Base-by-base conservation (phyloP, 2,888 invertebrate genomes). In the Microplitis deprimator region DNA sequence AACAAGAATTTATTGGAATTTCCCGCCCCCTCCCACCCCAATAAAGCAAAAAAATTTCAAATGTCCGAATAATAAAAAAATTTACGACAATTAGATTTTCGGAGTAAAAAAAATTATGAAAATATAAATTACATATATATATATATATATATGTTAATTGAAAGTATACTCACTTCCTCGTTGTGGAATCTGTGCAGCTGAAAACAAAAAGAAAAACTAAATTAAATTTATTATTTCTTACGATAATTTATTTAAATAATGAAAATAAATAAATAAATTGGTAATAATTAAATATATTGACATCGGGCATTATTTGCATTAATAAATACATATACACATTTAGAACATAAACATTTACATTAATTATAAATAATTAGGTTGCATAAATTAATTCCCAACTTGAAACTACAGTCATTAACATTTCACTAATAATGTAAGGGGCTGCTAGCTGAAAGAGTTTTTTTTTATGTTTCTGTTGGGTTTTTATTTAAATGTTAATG, bases 151-250 rank as follows among this genome's bases (percentile, higher is more conserved):
- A 20, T 20, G 1, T 2, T 29, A 29, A 29, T 29, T 29, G 29
- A 29, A 29, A 29, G 29, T 29, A 29, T 93, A 95, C 95, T 95
- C 92, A 95, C 95, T 95, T 94, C 94, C 95, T 93, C 95, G 94
- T 93, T 95, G 95, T 90, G 95, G 95, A 90, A 95, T 95, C 94
- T 95, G 95, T 91, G 95, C 95, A 94, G 95, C 95, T 95, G 94
- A 85, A 95, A 92, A 92, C 92, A 92, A 90, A 91, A 90, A 88
- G 85, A 88, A 85, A 85, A 79, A 81, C 78, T 76, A 68, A 80
- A 50, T 50, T 8, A 13, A 50, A 13, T 50, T 50, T 50, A 50
- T 50, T 50, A 8, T 50, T 13, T 50, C 50, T 13, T 13, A 62
- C 61, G 10, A 64, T 20, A n/a, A 60, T 59, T 17, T 16, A 70